Conservation (phyloP, 2,113 vertebrate genomes). For the Entomyzon cyanotis region DNA sequence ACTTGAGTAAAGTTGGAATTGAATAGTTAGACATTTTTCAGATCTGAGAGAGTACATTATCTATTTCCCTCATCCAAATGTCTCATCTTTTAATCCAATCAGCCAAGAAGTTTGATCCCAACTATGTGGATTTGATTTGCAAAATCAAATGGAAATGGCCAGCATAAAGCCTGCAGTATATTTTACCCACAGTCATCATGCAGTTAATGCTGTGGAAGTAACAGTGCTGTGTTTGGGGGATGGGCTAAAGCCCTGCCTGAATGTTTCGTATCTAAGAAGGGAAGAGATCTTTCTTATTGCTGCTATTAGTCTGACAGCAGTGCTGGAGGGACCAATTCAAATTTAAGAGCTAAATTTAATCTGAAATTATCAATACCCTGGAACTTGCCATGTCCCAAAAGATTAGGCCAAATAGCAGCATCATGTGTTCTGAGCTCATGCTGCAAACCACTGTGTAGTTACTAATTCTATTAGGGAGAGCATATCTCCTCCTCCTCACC, state of each 20-base stretch:
- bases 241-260: not conserved
- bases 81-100: not conserved
- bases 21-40: not conserved
- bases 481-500: not conserved
- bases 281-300: slow-evolving; percentile 41
- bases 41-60: not conserved
- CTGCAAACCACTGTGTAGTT: not conserved
- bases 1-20: not conserved
- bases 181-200: not conserved
- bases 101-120: not conserved
- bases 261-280: slow-evolving; percentile 38
- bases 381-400: slow-evolving; percentile 47
- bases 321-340: slow-evolving; percentile 58
- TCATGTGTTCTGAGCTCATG: not conserved
- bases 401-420: slow-evolving; percentile 34
- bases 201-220: slow-evolving; percentile 9
- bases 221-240: not conserved
- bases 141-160: not conserved
- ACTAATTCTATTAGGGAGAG: slow-evolving; percentile 5
- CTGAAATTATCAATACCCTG: slow-evolving; percentile 67
- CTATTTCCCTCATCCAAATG: not conserved
- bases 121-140: not conserved
- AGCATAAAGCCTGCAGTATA: not conserved
- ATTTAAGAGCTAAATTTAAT: slow-evolving; percentile 52
- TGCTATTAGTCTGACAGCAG: slow-evolving; percentile 54